Evolutionary conservation across 2,113 vertebrate species (phyloP).

Genomic region (Acanthochromis polyacanthus): DNA sequence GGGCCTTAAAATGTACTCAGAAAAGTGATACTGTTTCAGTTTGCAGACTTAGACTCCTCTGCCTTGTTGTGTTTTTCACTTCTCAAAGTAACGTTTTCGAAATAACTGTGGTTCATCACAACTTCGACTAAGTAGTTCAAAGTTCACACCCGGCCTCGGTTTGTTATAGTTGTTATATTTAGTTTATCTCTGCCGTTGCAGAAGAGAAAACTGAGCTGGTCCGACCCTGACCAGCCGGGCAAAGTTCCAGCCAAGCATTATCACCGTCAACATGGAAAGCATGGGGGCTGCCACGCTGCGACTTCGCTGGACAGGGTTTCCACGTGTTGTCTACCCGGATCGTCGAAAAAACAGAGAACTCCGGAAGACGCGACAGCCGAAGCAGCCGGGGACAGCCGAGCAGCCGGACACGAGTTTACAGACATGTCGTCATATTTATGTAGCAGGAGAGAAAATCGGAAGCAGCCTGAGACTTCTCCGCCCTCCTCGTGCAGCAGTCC

Average conservation of each 20-base stretch:
- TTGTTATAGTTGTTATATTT: slow-evolving; percentile 31
- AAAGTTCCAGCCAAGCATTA: slow-evolving; percentile 32
- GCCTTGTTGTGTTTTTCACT: too few relatives aligned
- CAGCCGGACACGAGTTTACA: slow-evolving; percentile 49
- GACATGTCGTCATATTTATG: slow-evolving; percentile 15
- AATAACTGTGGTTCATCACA: too few relatives aligned
- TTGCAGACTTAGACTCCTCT: too few relatives aligned
- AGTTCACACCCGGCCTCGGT: not conserved
- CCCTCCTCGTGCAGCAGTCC: slow-evolving; percentile 48
- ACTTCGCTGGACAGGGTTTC: slow-evolving; percentile 21
- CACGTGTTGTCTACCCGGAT: slow-evolving; percentile 27
- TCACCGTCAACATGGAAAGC: slow-evolving; percentile 33
- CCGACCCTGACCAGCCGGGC: slow-evolving; percentile 50
- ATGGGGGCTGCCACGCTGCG: slow-evolving; percentile 11
- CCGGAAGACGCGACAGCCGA: not conserved
- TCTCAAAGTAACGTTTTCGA: too few relatives aligned
- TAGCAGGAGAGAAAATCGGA: slow-evolving; percentile 18
- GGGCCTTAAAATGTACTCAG: too few relatives aligned
- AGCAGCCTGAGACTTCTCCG: slow-evolving; percentile 32
- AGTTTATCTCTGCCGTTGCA: slow-evolving; percentile 47
- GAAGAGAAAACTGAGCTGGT: slow-evolving; percentile 83
- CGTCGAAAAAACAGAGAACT: slow-evolving; percentile 18
- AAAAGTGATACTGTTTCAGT: too few relatives aligned
- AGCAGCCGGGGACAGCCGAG: not conserved
- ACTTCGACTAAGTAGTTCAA: too few relatives aligned